Base-by-base conservation (phyloP, 1,140 invertebrate species). In the Drosophila sechellia region DNA sequence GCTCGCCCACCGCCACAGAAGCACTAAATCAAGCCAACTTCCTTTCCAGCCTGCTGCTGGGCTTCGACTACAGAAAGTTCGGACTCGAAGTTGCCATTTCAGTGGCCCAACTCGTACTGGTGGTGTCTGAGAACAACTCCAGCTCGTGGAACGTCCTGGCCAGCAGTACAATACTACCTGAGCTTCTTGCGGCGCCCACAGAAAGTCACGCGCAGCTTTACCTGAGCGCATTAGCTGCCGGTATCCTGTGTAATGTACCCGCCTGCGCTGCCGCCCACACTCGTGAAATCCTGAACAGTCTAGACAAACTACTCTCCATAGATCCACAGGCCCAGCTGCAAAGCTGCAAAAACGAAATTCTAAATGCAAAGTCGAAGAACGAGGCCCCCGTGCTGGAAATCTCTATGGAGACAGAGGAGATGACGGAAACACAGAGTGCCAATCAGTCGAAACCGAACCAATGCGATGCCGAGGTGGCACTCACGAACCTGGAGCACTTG, bases 91-190 rank as follows among this genome's bases (percentile, higher is more conserved):
- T 95, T 52, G 92, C 93, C 1, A 93, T 94, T 63, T 92, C 95
- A 20, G 94, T 94, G 17, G 93, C 94, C 25, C 95, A 96, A 64
- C 95, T 95, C 76, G 90, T 96, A 13, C 92, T 95, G 59, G 95
- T 95, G 34, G 93, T 96, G 48, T 93, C 95, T 2, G 96, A 96
- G 92, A 95, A 96, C 49, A 96, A 96, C 92, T 74, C 91, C 8
- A 77, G 81, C 49, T 93, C 93, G 2, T 92, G 94, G 73, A 81
- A 92, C 34, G 92, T 94, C 77, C 79, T 95, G 8, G 92, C 93
- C 63, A 92, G 90, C 49, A 93, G 94, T 57, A 81, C 76, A 42
- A 80, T 92, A 8, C 74, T 95, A 17, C 70, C 93, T 52, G 91
- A 86, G 25, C 70, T 95, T 2, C 80, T 95, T 8, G 86, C 83